phyloP scores from a whole-genome alignment of 2,888 invertebrate species.

The Molanna angustata region DNA sequence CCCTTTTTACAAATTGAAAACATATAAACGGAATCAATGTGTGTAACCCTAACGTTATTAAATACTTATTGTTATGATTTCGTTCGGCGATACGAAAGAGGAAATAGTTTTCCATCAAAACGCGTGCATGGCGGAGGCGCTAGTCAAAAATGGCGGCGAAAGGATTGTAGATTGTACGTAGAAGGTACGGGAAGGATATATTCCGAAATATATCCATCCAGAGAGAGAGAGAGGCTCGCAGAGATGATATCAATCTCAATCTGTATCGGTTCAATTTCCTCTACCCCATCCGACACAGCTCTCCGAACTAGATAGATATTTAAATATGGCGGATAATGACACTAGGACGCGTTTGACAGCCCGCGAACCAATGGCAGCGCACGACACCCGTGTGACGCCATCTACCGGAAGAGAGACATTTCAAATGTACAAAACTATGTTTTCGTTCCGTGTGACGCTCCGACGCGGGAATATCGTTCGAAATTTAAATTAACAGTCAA shows the following conservation, averaged over 20 bases:
- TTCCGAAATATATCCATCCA: slow-evolving; percentile 10
- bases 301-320: slow-evolving; percentile 5
- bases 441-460: too few relatives aligned
- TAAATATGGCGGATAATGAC: slow-evolving; percentile 19
- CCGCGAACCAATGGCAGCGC: slow-evolving; percentile 4
- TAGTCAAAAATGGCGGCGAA: slow-evolving; percentile 15
- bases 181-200: slow-evolving; percentile 9
- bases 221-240: slow-evolving; percentile 7
- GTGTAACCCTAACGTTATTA: too few relatives aligned
- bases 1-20: too few relatives aligned
- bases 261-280: slow-evolving; percentile 26
- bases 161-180: background rate
- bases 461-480: too few relatives aligned
- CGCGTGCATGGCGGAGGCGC: slow-evolving; percentile 10
- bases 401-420: background rate
- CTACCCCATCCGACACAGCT: slow-evolving; percentile 9
- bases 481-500: too few relatives aligned
- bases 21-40: too few relatives aligned
- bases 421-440: background rate
- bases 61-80: too few relatives aligned
- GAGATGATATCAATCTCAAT: slow-evolving; percentile 18
- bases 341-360: slow-evolving; percentile 7
- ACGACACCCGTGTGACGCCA: background rate
- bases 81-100: too few relatives aligned
- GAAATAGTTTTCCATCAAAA: slow-evolving; percentile 17